A percentile compares a stretch with the other conserved stretches of the same genome.
These are phyloP conservation scores for Pseudotriccus pelzelni DNA, from an alignment of 2,797 vertebrate species.

Conservation along the genomic window DNA sequence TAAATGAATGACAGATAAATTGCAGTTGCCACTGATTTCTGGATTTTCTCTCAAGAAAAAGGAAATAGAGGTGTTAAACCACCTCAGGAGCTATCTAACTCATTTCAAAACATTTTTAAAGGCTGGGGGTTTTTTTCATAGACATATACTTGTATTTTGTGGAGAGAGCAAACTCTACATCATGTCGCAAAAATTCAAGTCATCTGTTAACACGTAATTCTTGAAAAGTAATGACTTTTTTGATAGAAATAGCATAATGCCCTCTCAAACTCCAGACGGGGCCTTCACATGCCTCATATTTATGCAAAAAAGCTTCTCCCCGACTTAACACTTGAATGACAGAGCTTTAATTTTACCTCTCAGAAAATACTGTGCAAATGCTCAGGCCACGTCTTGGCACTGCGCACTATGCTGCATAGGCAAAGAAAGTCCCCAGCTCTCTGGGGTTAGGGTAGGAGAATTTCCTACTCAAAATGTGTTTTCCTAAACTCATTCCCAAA, in stretches of 20 bases:
- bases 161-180: not conserved
- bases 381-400: not conserved
- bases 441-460: not conserved
- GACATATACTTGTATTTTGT: not conserved
- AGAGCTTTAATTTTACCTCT: not conserved
- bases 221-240: not conserved
- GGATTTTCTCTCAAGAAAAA: not conserved
- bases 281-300: not conserved
- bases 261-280: not conserved
- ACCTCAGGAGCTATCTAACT: not conserved
- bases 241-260: not conserved
- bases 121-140: not conserved
- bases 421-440: not conserved
- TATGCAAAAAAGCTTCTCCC: not conserved
- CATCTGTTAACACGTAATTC: not conserved
- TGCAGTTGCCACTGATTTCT: constrained; percentile 4
- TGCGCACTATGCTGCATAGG: not conserved
- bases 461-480: not conserved
- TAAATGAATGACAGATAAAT: constrained; percentile 52
- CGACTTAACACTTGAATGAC: not conserved
- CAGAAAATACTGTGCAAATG: not conserved
- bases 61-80: not conserved
- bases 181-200: not conserved
- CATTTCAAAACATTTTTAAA: constrained; percentile 16
- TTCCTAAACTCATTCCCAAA: not conserved